A percentile compares a stretch with the other conserved stretches of the same genome.
Evolutionary conservation across 2,888 invertebrate species (phyloP).

Genomic region (Andrena minutula): DNA sequence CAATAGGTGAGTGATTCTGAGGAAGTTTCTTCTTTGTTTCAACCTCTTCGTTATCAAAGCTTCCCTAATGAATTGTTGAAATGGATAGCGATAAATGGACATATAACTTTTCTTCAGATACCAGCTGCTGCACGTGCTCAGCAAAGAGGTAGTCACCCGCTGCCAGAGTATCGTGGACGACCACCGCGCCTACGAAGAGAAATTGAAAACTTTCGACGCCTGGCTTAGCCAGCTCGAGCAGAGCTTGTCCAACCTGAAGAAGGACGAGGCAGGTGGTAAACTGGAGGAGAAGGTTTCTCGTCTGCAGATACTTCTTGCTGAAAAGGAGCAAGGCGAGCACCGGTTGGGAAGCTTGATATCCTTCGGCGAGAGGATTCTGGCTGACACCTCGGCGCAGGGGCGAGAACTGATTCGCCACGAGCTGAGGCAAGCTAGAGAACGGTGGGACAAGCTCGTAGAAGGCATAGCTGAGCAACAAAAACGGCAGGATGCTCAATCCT

Average conservation of each 20-base stretch:
- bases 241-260: slow-evolving; percentile 88
- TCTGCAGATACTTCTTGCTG: slow-evolving; percentile 90
- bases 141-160: slow-evolving; percentile 94
- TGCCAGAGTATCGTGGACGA: slow-evolving; percentile 94
- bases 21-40: no score
- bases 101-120: slow-evolving; percentile 85
- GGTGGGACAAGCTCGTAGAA: slow-evolving; percentile 95
- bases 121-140: slow-evolving; percentile 91
- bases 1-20: slow-evolving; percentile 86
- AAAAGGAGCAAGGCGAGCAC: slow-evolving; percentile 94
- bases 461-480: slow-evolving; percentile 94
- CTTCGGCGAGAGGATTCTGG: slow-evolving; percentile 95
- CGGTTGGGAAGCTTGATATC: slow-evolving; percentile 91
- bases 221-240: slow-evolving; percentile 93
- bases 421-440: slow-evolving; percentile 91
- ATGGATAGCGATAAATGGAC: neutral
- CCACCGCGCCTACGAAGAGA: slow-evolving; percentile 92
- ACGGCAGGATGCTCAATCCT: slow-evolving; percentile 92
- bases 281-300: slow-evolving; percentile 89
- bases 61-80: no score
- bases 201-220: slow-evolving; percentile 90
- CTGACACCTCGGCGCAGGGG: slow-evolving; percentile 96
- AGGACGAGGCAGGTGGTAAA: slow-evolving; percentile 87
- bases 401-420: slow-evolving; percentile 95
- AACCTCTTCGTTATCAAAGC: no score